Evolutionary conservation across 2,797 vertebrate genomes (phyloP).

Genomic region (Varecia variegata): DNA sequence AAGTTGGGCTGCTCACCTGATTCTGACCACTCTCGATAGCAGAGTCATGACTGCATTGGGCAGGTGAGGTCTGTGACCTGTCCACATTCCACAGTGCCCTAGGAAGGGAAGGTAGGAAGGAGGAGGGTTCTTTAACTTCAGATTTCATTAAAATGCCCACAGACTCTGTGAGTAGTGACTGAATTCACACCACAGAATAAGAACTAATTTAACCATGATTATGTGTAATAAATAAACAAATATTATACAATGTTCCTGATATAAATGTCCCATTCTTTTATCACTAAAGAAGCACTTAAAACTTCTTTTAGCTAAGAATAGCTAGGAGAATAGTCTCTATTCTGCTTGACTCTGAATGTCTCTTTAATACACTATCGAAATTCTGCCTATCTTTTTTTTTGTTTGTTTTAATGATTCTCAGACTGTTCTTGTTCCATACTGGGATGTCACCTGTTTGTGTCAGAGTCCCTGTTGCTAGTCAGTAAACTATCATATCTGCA

Average conservation of each 20-base stretch:
- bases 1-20: background rate
- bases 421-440: background rate
- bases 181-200: background rate
- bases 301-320: background rate
- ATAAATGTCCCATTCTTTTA: background rate
- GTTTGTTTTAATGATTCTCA: background rate
- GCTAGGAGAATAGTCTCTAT: background rate
- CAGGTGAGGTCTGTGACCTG: background rate
- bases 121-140: background rate
- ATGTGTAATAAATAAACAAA: background rate
- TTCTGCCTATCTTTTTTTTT: background rate
- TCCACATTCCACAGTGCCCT: background rate
- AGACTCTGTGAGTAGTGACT: background rate
- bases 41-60: background rate
- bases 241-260: background rate
- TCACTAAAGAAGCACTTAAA: background rate
- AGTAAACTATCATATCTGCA: background rate
- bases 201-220: background rate
- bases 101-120: background rate
- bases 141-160: background rate
- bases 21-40: background rate
- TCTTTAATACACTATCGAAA: background rate
- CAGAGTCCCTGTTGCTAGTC: background rate
- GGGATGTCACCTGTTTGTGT: background rate
- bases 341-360: background rate